These are phyloP conservation scores for Schizopygopsis malacanthus DNA, from an alignment of 2,797 vertebrate genomes.

Conservation along the genomic window DNA sequence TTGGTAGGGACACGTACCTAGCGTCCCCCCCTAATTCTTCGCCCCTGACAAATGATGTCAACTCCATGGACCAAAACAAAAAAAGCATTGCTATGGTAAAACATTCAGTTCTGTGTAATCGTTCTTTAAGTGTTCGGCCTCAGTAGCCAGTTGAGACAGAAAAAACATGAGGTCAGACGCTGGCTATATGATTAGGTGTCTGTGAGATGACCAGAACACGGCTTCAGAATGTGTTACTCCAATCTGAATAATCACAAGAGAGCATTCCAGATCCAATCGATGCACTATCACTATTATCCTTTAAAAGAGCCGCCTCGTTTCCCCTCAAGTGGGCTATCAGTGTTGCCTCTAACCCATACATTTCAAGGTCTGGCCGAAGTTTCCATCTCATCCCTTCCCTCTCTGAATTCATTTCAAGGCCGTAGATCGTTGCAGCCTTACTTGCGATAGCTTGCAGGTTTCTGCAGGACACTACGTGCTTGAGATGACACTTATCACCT, in stretches of 20 bases:
- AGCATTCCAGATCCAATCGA: conserved; percentile 60
- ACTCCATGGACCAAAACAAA: not conserved
- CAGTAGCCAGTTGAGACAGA: conserved; percentile 24
- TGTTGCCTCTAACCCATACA: conserved; percentile 57
- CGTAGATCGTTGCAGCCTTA: conserved; percentile 4
- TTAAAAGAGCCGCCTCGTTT: conserved; percentile 69
- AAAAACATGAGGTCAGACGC: conserved; percentile 48
- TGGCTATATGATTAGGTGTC: conserved; percentile 58
- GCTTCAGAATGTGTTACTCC: conserved; percentile 54
- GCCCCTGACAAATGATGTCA: not conserved
- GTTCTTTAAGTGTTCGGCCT: conserved; percentile 25
- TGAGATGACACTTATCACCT: conserved; percentile 34
- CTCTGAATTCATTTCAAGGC: conserved; percentile 46
- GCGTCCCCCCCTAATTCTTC: too few species aligned
- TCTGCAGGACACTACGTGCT: conserved; percentile 26
- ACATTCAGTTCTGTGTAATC: not conserved
- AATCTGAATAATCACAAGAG: conserved; percentile 66
- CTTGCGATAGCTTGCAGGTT: conserved; percentile 32
- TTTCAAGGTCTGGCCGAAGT: conserved; percentile 57
- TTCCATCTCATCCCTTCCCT: conserved; percentile 47
- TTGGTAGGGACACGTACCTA: too few species aligned
- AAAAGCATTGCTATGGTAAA: conserved; percentile 10
- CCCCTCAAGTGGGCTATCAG: conserved; percentile 70
- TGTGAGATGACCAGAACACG: conserved; percentile 50
- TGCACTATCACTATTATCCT: conserved; percentile 69